phyloP scores from a whole-genome alignment of 2,797 vertebrate species.

The Lutjanus argentimaculatus region DNA sequence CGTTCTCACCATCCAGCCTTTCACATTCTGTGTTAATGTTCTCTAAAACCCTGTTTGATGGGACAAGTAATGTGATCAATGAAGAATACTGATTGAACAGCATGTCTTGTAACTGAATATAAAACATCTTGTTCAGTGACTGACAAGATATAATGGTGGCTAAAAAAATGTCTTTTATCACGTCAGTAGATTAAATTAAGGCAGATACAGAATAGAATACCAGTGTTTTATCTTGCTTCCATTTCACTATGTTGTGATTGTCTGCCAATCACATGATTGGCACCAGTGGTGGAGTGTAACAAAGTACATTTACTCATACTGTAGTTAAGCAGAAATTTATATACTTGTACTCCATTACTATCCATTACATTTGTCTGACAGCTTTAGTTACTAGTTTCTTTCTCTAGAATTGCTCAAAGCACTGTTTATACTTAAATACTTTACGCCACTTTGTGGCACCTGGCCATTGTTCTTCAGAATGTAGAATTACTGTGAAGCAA shows the following conservation, averaged over 20 bases:
- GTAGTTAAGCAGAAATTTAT: too few relatives aligned
- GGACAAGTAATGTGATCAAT: slow-evolving; percentile 54
- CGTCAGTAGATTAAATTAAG: not conserved
- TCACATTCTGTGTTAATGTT: slow-evolving; percentile 8
- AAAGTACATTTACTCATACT: too few relatives aligned
- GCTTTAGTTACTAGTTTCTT: too few relatives aligned
- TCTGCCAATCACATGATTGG: slow-evolving; percentile 12
- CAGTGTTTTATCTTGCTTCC: not conserved
- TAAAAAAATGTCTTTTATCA: slow-evolving; percentile 3
- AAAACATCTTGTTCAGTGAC: slow-evolving; percentile 14
- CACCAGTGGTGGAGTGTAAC: not conserved
- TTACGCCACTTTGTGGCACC: too few relatives aligned
- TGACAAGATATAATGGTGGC: slow-evolving; percentile 4
- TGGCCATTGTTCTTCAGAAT: slow-evolving; percentile 2
- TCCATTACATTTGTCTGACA: too few relatives aligned
- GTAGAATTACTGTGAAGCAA: not conserved
- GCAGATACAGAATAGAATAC: not conserved
- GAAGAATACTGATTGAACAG: slow-evolving; percentile 17
- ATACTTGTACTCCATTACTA: too few relatives aligned
- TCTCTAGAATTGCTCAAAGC: too few relatives aligned
- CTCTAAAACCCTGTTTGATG: slow-evolving; percentile 27
- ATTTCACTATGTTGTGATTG: not conserved
- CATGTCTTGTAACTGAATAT: slow-evolving; percentile 18
- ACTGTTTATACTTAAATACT: too few relatives aligned
- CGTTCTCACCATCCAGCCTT: slow-evolving; percentile 4